Evolutionary conservation across 2,797 vertebrate genomes (phyloP).

Genomic region (Eospalax fontanierii): DNA sequence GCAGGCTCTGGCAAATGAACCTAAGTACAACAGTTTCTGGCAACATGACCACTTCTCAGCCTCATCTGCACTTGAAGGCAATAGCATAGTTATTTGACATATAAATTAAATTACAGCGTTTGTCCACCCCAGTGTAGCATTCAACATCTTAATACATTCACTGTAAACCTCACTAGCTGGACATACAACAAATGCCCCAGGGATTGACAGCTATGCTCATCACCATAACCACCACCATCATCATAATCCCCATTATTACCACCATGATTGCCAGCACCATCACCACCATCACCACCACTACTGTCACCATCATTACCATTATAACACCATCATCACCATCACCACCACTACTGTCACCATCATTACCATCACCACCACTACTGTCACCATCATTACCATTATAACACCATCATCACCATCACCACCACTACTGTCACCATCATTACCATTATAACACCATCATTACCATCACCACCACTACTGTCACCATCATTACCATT

Average conservation of each 20-base stretch:
- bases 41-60: background rate
- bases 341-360: too few species aligned
- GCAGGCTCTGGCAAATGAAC: fast-evolving
- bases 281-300: background rate
- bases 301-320: too few species aligned
- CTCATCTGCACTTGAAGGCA: background rate
- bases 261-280: background rate
- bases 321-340: background rate
- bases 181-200: too few species aligned
- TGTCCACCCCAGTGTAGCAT: fast-evolving
- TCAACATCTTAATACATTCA: background rate
- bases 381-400: too few species aligned
- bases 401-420: background rate
- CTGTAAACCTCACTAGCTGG: background rate
- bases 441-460: background rate
- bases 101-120: background rate
- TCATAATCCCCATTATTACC: too few species aligned
- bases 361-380: too few species aligned
- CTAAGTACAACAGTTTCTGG: background rate
- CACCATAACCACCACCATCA: too few species aligned
- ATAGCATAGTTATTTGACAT: background rate
- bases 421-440: too few species aligned
- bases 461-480: background rate
- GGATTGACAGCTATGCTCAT: background rate
- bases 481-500: too few species aligned